Evolutionary conservation across 2,113 vertebrate genomes (phyloP).

Genomic region (Ploceus nigricollis): DNA sequence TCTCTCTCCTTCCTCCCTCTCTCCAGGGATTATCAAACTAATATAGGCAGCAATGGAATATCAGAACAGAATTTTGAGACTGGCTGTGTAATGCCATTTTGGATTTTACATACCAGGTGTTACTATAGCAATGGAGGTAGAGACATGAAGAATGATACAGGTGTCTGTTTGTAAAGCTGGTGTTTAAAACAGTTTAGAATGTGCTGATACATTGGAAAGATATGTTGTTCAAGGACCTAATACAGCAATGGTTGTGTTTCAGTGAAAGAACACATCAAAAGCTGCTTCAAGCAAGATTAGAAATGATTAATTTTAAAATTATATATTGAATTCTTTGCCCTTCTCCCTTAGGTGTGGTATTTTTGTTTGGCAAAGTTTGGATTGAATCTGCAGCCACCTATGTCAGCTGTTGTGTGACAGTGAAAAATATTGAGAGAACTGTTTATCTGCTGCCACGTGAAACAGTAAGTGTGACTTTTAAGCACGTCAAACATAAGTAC

Average conservation of each 20-base stretch:
- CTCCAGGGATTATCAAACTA: neutral
- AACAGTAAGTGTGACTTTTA: conserved; percentile 74
- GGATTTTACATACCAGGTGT: neutral
- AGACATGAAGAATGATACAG: neutral
- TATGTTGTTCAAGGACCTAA: neutral
- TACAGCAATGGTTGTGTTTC: neutral
- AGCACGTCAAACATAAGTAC: conserved; percentile 16
- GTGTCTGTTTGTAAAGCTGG: neutral
- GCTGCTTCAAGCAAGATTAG: neutral
- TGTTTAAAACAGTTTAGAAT: neutral
- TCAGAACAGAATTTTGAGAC: neutral
- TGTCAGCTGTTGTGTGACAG: conserved; percentile 91
- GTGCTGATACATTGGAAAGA: neutral
- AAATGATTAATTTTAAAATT: neutral
- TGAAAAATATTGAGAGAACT: conserved; percentile 93
- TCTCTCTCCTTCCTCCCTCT: neutral
- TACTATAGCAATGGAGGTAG: conserved; percentile 4
- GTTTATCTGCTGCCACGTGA: conserved; percentile 92
- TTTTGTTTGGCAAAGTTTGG: conserved; percentile 97
- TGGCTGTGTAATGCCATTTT: neutral
- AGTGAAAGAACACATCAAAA: neutral
- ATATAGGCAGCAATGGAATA: neutral
- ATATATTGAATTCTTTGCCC: neutral
- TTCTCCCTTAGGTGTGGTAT: conserved; percentile 84
- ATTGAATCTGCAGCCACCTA: conserved; percentile 85